Percentiles rank a stretch among this genome's conserved stretches.
Conservation (phyloP, 2,888 invertebrate species). For the Sinhomidia bicolor region DNA sequence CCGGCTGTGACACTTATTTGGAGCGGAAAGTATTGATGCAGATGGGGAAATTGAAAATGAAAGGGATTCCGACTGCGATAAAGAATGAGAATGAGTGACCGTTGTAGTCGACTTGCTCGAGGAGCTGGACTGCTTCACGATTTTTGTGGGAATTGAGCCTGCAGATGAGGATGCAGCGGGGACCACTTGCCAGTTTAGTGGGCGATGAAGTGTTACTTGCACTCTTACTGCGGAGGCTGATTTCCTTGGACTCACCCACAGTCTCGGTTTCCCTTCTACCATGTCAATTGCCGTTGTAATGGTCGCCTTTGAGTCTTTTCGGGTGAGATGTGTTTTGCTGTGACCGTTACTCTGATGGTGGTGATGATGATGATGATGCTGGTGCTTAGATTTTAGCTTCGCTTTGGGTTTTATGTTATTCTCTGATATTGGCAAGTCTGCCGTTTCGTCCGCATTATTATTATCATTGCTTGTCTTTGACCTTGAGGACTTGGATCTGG, state of each 20-base stretch:
- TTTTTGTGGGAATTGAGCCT: conserved; percentile 44
- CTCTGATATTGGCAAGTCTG: background rate
- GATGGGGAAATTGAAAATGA: conserved; percentile 72
- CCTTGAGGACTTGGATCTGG: background rate
- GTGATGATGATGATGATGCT: no score
- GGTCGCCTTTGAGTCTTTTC: conserved; percentile 45
- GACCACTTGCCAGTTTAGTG: conserved; percentile 74
- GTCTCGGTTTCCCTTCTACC: conserved; percentile 64
- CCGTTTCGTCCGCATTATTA: background rate
- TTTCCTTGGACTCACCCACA: conserved; percentile 61
- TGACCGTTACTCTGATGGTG: background rate
- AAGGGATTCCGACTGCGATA: conserved; percentile 69
- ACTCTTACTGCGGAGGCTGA: conserved; percentile 73
- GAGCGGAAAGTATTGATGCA: conserved; percentile 53
- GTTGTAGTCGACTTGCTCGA: conserved; percentile 51
- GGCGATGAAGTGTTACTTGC: conserved; percentile 76
- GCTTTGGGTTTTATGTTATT: background rate
- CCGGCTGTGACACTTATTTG: conserved; percentile 53
- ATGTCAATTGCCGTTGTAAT: conserved; percentile 65
- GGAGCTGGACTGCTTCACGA: conserved; percentile 13
- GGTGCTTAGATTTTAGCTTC: conserved; percentile 26
- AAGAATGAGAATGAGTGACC: conserved; percentile 65
- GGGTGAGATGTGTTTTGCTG: conserved; percentile 3
- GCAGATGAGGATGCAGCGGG: conserved; percentile 62
- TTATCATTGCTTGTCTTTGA: background rate